Evolutionary conservation across 2,797 vertebrate species (phyloP), one percentile per base, ranked within the genome.

Genomic region (Ceryle rudis): DNA sequence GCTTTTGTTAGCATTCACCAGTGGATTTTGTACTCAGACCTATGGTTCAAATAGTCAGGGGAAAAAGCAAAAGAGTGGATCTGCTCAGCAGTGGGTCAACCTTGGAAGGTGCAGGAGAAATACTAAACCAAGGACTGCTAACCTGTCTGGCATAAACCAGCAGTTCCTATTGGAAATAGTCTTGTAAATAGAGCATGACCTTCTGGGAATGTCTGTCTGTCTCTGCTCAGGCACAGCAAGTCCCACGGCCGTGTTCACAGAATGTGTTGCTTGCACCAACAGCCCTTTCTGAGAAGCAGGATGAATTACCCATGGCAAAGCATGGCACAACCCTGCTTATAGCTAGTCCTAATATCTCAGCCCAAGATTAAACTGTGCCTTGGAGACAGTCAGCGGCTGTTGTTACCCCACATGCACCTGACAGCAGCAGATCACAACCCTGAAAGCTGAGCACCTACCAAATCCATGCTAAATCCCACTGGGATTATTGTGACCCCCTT

Each of bases 131-230:
- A 57, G 61, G 75, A 5, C 46, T 87, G 54, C 35, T 67, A 22
- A 17, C 15, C 23, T 69, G 35, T 66, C 66, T 52, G 62, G 14
- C 47, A 46, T 83, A 19, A 83, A 70, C 10, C 73, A 77, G 84
- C 41, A 14, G 35, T 14, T 78, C 46, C 72, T 41, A 44, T 4
- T 65, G 33, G 70, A 54, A 89, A 89, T 25, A 41, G 54, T n/a
- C 51, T 78, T 4, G 3, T 41, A 47, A 77, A 49, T 3, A 44
- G 46, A 73, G 52, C 0, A 0, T 1, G 4, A 21, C 17, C 46
- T 17, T 41, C 14, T 1, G 2, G 65, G 74, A 74, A 44, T 0
- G 0, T 33, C 62, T 0, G 0, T 16, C 49, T 14, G 52, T 39
- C 55, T 77, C 37, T 1, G 4, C 37, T 37, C 35, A 52, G 77